These are phyloP conservation scores for Xiphorhynchus elegans DNA, from an alignment of 2,113 vertebrate genomes.

Conservation along the genomic window DNA sequence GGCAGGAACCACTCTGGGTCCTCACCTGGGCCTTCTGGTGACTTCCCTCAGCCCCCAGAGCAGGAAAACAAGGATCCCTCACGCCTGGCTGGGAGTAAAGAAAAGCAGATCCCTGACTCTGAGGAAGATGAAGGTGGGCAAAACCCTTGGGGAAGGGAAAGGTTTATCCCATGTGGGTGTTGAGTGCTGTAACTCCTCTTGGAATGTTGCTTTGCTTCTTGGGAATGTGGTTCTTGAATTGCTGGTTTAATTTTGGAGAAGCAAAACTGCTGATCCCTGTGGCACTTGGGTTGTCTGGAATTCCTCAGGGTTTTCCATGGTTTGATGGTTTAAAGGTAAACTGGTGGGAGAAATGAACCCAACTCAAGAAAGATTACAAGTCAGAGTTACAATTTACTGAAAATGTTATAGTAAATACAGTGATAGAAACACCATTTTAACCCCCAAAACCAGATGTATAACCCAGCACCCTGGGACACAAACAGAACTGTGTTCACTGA, in stretches of 20 bases:
- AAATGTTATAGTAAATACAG: too few relatives aligned
- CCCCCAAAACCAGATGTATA: too few relatives aligned
- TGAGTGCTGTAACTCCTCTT: rapidly evolving
- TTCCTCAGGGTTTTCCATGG: rapidly evolving
- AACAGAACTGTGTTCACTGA: too few relatives aligned
- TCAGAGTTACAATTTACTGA: too few relatives aligned
- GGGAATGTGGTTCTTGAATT: background rate
- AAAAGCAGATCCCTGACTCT: background rate
- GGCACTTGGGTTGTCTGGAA: background rate
- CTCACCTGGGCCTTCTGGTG: background rate
- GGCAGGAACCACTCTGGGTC: background rate
- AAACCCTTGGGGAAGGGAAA: background rate
- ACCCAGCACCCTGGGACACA: too few relatives aligned
- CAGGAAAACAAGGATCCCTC: background rate
- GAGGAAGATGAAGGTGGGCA: constrained; percentile 62
- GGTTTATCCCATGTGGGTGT: rapidly evolving
- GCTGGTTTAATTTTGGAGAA: background rate
- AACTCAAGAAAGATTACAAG: too few relatives aligned
- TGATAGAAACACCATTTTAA: too few relatives aligned
- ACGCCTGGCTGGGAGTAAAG: rapidly evolving
- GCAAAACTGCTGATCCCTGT: background rate
- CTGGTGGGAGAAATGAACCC: too few relatives aligned
- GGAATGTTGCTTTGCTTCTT: background rate
- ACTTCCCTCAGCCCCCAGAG: background rate
- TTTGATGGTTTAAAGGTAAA: too few relatives aligned